phyloP scores from a whole-genome alignment of 2,888 invertebrate species.

The Rotaria macrura region DNA sequence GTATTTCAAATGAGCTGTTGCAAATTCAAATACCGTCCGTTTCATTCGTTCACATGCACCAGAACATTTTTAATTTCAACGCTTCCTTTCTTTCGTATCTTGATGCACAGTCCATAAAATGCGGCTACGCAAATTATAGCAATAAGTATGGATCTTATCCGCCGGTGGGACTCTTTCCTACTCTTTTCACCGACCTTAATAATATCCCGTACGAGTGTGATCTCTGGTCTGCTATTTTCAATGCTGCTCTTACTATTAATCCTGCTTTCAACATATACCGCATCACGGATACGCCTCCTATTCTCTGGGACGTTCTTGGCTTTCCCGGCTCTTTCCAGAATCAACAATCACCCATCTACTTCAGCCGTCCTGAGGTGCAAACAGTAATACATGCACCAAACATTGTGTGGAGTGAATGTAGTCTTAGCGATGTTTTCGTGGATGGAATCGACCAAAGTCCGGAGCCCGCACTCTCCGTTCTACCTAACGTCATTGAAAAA shows the following conservation, averaged over 20 bases:
- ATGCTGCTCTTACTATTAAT: not conserved
- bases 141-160: not conserved
- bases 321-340: not conserved
- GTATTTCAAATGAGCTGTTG: not conserved
- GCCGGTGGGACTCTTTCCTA: not conserved
- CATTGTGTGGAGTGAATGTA: not conserved
- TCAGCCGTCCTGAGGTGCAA: not conserved
- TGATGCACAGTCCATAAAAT: not conserved
- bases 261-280: not conserved
- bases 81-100: not conserved
- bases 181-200: not conserved
- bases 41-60: not conserved
- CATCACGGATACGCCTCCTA: not conserved
- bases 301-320: not conserved
- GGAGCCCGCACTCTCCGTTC: not conserved
- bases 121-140: not conserved
- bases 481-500: not conserved
- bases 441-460: not conserved
- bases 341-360: not conserved
- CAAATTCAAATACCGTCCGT: not conserved
- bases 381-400: not conserved
- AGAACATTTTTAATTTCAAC: not conserved
- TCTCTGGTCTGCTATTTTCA: not conserved
- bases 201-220: not conserved
- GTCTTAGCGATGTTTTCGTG: not conserved